Conservation (phyloP, 2,113 vertebrate genomes). For the Empidonax alnorum region DNA sequence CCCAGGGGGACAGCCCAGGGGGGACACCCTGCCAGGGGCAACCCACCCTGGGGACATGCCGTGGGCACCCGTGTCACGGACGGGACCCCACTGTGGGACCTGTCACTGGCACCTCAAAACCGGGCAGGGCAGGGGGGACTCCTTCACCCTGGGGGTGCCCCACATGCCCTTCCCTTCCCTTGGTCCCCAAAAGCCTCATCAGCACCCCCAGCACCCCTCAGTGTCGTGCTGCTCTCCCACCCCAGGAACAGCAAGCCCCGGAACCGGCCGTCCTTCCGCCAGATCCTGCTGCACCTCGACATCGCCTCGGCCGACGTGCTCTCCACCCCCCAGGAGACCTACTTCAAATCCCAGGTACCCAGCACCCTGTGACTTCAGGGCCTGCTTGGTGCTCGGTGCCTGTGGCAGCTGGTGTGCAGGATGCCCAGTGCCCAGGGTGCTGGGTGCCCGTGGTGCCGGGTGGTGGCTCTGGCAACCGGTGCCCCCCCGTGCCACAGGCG, state of each 20-base stretch:
- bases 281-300: constrained; percentile 94
- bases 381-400: too few species aligned
- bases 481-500: constrained; percentile 72
- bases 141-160: neutral
- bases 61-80: fast-evolving
- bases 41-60: neutral
- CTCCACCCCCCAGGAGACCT: constrained; percentile 94
- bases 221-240: neutral
- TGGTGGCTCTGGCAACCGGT: neutral
- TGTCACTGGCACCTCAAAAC: fast-evolving
- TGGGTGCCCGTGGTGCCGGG: neutral
- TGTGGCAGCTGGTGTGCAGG: too few species aligned
- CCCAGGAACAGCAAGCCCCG: constrained; percentile 94
- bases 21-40: neutral
- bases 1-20: neutral
- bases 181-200: neutral
- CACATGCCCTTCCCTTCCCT: neutral
- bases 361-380: fast-evolving
- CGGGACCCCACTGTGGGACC: neutral
- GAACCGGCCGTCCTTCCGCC: constrained; percentile 94
- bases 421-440: neutral
- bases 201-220: too few species aligned
- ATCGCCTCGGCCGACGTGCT: constrained; percentile 95
- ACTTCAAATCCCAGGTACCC: constrained; percentile 92
- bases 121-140: neutral